Percentiles rank a stretch among this genome's conserved stretches.
Evolutionary conservation across 92 coral and sea anemone species (phyloP).

Genomic region (Parazoanthus swiftii): DNA sequence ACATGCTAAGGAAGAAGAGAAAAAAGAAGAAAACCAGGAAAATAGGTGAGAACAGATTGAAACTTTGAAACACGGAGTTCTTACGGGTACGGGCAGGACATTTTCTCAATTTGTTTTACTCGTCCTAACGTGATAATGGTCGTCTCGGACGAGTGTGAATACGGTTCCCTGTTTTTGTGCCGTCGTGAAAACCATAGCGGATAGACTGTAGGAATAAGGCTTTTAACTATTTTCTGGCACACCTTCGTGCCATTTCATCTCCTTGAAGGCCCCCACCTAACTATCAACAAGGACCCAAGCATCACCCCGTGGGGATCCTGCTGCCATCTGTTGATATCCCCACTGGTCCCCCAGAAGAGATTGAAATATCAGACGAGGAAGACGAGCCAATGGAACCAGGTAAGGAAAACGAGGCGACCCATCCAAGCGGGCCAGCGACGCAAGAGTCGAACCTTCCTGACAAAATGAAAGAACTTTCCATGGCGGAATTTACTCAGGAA

Average conservation of each 20-base stretch:
- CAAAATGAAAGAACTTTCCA: constrained; percentile 49
- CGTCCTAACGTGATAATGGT: no score
- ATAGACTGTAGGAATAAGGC: no score
- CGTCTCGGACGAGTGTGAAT: no score
- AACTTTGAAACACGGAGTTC: neutral
- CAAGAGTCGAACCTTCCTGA: constrained; percentile 35
- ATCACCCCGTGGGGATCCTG: constrained; percentile 70
- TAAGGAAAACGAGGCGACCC: constrained; percentile 17
- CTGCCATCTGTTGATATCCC: constrained; percentile 93
- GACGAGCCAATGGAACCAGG: constrained; percentile 27
- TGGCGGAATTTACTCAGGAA: constrained; percentile 63
- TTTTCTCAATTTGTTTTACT: no score
- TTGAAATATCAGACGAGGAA: constrained; percentile 47
- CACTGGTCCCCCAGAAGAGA: constrained; percentile 61
- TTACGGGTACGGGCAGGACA: no score
- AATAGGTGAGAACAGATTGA: constrained; percentile 57
- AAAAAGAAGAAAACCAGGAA: constrained; percentile 70
- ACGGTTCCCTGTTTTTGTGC: no score
- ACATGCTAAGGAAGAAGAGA: constrained; percentile 3
- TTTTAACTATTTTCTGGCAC: no score
- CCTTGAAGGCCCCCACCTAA: constrained; percentile 72
- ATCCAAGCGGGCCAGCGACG: neutral
- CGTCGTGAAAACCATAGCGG: no score
- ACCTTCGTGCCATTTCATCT: no score
- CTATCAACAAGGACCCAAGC: constrained; percentile 58